Base-by-base conservation (phyloP, 2,113 vertebrate species). In the Zapus hudsonius region DNA sequence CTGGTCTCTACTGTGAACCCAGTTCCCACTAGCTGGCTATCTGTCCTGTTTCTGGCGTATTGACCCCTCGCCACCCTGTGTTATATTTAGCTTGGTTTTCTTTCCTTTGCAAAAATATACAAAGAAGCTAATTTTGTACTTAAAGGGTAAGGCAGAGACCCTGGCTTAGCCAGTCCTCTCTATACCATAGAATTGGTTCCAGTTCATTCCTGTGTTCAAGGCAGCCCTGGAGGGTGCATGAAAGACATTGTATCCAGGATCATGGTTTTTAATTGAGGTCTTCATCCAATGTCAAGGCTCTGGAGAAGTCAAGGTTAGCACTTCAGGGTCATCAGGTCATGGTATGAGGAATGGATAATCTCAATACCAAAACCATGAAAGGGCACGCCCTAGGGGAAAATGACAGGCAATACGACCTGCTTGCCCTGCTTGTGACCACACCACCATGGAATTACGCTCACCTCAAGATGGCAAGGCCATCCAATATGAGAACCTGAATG, bases 71-170 rank as follows among this genome's bases (percentile, higher is more conserved):
- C 1, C 25, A 78, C 52, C 69, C 74, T 7, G 6, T 0, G 78
- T 64, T 97, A 96, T 96, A 95, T 95, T 97, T 96, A 96, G 97
- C 23, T 52, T 4, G 22, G 7, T 80, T 88, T 93, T 96, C 91
- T 95, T 94, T 96, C 78, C 94, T 64, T 95, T 89, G 63, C 27
- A 42, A 94, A 97, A 92, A 33, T 29, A 94, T 64, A 95, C 91
- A 94, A 96, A 96, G 89, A 95, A 96, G 93, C 95, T 97, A 96
- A 96, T 96, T 96, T 94, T 94, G 82, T 89, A 69, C 91, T 74
- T 40, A 7, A 59, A 57, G 42, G 33, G 15, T 5, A 25, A 42
- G 33, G 3, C 11, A 23, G 25, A 27, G 22, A 15, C 27, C 72
- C 85, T 10, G 15, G 72, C 42, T 59, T 0, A 0, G 38, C 70